phyloP scores from a whole-genome alignment of 1,140 invertebrate species.

The Diprion similis region DNA sequence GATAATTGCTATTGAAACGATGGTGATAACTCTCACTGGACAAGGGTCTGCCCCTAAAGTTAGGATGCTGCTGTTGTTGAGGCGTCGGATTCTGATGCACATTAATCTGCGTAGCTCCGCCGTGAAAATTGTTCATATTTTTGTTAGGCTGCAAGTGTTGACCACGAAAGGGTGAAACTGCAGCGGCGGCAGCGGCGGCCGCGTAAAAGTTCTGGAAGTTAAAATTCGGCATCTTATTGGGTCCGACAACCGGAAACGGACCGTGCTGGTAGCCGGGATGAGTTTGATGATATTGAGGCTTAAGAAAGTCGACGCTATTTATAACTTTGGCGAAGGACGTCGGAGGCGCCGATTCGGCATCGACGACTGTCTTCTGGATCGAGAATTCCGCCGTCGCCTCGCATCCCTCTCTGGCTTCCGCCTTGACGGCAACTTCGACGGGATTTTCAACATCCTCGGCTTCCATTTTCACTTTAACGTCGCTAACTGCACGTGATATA shows the following conservation, averaged over 20 bases:
- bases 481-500: neutral
- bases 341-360: neutral
- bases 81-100: constrained; percentile 21
- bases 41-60: neutral
- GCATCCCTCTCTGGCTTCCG: neutral
- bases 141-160: neutral
- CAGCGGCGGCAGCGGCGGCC: constrained; percentile 28
- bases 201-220: constrained; percentile 19
- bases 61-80: constrained; percentile 24
- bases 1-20: constrained; percentile 23
- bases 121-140: constrained; percentile 9
- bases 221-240: neutral
- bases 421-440: neutral
- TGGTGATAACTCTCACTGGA: constrained; percentile 23
- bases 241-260: neutral
- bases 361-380: neutral
- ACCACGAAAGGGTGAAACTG: neutral
- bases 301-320: neutral
- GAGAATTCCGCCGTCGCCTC: neutral
- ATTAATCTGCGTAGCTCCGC: constrained; percentile 18
- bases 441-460: neutral
- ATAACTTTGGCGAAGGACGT: constrained; percentile 28
- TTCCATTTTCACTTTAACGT: constrained; percentile 1
- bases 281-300: constrained; percentile 10
- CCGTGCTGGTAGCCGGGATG: constrained; percentile 2